phyloP scores from a whole-genome alignment of 2,888 invertebrate species.

The Ornithoptera alexandrae region DNA sequence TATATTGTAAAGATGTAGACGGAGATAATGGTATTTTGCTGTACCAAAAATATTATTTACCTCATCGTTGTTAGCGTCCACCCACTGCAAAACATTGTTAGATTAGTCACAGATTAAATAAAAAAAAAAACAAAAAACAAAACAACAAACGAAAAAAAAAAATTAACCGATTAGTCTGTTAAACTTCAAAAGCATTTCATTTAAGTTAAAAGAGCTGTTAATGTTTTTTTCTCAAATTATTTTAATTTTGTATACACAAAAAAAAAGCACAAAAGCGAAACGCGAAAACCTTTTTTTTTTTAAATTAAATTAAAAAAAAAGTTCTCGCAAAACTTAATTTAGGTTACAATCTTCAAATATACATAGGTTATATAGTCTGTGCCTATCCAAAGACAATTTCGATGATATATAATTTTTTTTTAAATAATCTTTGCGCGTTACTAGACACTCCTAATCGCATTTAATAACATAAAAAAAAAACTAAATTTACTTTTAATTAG shows the following conservation, averaged over 20 bases:
- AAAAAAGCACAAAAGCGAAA: constrained; percentile 15
- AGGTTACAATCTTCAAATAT: constrained; percentile 30
- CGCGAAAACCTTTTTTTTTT: constrained; percentile 16
- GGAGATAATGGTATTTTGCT: constrained; percentile 7
- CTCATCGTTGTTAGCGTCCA: constrained; percentile 84
- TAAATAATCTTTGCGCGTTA: constrained; percentile 12
- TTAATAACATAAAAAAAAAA: background rate
- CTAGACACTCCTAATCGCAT: background rate
- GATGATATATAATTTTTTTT: constrained; percentile 36
- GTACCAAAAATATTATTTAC: constrained; percentile 66
- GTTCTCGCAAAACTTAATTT: constrained; percentile 30
- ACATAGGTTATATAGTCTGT: constrained; percentile 5
- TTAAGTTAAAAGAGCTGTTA: constrained; percentile 45
- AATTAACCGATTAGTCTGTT: constrained; percentile 33
- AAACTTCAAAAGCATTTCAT: constrained; percentile 72
- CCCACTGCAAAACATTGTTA: constrained; percentile 82
- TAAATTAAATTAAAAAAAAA: constrained; percentile 27
- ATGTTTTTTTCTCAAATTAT: constrained; percentile 40
- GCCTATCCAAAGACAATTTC: constrained; percentile 36
- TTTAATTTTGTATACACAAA: constrained; percentile 14
- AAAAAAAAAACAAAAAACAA: constrained; percentile 41
- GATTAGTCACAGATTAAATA: constrained; percentile 66
- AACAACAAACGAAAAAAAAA: constrained; percentile 34
- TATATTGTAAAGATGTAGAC: background rate
- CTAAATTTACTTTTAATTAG: background rate